Base-by-base conservation (phyloP, 2,113 vertebrate genomes). In the Oenanthe melanoleuca region DNA sequence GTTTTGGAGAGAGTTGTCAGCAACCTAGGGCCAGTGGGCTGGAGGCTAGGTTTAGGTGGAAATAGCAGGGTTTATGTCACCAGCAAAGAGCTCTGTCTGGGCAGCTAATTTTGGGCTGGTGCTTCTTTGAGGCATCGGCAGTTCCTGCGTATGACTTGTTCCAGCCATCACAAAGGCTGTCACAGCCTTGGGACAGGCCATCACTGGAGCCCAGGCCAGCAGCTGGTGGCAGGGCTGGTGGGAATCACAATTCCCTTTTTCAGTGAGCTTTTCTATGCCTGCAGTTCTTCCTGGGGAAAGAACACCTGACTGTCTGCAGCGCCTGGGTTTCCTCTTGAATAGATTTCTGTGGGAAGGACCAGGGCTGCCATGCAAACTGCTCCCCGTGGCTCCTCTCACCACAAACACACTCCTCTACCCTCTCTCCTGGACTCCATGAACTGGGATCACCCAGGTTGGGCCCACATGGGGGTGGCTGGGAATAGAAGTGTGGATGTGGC, bases 1-100 rank as follows among this genome's bases (percentile, higher is more conserved):
- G 77, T 96, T 96, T 93, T 92, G 78, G 80, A 91, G 84, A 94
- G 80, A 67, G 64, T 50, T 94, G 84, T 52, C 88, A 90, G 86
- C 50, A 28, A 64, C 86, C 55, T 49, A 1, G 3, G 74, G 79
- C 61, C 42, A 69, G 40, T n/a, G 80, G 88, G 93, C 86, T 49
- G 11, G 57, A 44, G 72, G 45, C 55, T 59, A 80, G 67, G n/a
- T 34, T 66, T 42, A 74, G 56, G 8, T 84, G 52, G 60, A 84
- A 93, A 88, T 40, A 88, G 83, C 88, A 77, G 83, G 7, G 57
- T 28, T 21, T 72, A 2, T 91, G 73, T 82, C 59, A 80, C 53
- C 34, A 33, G 19, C 8, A 22, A 4, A 37, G 49, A 66, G 57
- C 60, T 86, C 65, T 78, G 50, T 83, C 93, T 86, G 22, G 34